phyloP scores from a whole-genome alignment of 2,797 vertebrate species.

The Pangasius sanitwongsei region DNA sequence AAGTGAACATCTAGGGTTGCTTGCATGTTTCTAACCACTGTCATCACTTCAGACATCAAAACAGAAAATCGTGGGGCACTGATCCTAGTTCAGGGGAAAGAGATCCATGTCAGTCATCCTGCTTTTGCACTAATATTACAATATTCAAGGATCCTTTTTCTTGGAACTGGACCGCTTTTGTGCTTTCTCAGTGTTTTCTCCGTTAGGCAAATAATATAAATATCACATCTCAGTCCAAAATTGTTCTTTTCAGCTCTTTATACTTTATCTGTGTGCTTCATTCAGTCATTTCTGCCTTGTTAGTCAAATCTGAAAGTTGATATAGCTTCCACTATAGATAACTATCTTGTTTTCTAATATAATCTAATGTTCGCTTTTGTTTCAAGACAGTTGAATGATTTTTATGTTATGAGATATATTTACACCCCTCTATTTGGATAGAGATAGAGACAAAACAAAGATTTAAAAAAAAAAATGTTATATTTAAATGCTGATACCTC shows the following conservation, averaged over 20 bases:
- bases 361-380: neutral
- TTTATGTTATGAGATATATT: neutral
- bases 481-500: neutral
- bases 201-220: neutral
- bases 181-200: neutral
- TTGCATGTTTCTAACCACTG: neutral
- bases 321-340: neutral
- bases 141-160: neutral
- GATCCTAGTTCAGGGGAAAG: neutral
- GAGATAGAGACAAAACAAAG: neutral
- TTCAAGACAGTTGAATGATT: slow-evolving; percentile 1
- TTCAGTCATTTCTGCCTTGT: neutral
- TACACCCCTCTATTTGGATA: neutral
- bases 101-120: neutral
- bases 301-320: neutral
- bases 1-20: too few species aligned
- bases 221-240: neutral
- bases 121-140: neutral
- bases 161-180: neutral
- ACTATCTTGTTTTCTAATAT: neutral
- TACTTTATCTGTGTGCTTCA: neutral
- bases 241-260: neutral
- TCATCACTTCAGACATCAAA: neutral
- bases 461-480: neutral
- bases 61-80: neutral